Conservation (phyloP, 1,140 invertebrate genomes). For the Prorops nasuta region DNA sequence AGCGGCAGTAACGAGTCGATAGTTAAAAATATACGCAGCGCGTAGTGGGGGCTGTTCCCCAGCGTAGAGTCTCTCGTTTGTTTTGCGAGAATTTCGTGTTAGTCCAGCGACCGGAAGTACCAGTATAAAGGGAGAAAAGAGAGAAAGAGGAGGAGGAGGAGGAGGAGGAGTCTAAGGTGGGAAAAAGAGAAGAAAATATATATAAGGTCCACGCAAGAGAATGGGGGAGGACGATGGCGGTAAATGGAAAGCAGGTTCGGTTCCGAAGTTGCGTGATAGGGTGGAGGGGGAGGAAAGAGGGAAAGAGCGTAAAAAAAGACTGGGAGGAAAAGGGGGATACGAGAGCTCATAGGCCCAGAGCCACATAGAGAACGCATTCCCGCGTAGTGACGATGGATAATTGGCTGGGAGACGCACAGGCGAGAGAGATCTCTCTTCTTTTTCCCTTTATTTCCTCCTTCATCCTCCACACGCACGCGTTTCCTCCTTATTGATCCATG, state of each 20-base stretch:
- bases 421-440: slow-evolving; percentile 1
- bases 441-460: no score
- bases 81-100: slow-evolving; percentile 43
- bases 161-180: not conserved
- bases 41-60: slow-evolving; percentile 4
- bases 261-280: slow-evolving; percentile 6
- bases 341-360: slow-evolving; percentile 1
- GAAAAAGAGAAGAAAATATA: slow-evolving; percentile 4
- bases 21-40: slow-evolving; percentile 33
- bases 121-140: not conserved
- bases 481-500: not conserved
- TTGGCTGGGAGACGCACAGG: slow-evolving; percentile 16
- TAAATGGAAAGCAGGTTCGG: no score
- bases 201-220: no score
- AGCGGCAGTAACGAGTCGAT: slow-evolving; percentile 31
- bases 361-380: slow-evolving; percentile 22
- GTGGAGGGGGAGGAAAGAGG: slow-evolving; percentile 35
- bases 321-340: slow-evolving; percentile 19
- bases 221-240: no score
- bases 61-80: slow-evolving; percentile 25
- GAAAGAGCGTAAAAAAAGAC: slow-evolving; percentile 18
- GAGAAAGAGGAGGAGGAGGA: not conserved
- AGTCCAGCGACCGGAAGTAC: not conserved
- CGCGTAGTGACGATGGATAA: slow-evolving; percentile 19
- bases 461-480: not conserved